phyloP scores from a whole-genome alignment of 2,113 vertebrate genomes.

The Phoxinus phoxinus region DNA sequence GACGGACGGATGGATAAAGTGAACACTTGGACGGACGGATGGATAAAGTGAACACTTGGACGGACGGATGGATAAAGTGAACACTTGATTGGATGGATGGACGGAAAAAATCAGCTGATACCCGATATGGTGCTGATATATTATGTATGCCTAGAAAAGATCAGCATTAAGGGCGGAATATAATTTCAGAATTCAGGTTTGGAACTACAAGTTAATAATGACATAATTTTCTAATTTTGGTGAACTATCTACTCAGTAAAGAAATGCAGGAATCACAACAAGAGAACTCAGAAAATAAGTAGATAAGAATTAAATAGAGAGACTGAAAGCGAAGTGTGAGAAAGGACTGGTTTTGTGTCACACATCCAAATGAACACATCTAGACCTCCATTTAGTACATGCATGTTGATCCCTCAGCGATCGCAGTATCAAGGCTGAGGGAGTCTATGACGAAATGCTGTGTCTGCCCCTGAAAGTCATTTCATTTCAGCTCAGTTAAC shows the following conservation, averaged over 20 bases:
- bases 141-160: neutral
- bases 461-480: conserved; percentile 15
- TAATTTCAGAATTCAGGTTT: neutral
- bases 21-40: too few relatives aligned
- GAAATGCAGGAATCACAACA: neutral
- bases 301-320: neutral
- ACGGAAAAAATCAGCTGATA: too few relatives aligned
- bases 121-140: too few relatives aligned
- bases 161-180: neutral
- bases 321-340: neutral
- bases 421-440: neutral
- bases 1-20: too few relatives aligned
- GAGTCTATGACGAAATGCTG: neutral
- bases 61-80: too few relatives aligned
- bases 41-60: too few relatives aligned
- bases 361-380: conserved; percentile 1
- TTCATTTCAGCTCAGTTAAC: conserved; percentile 47
- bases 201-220: neutral
- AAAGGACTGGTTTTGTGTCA: neutral
- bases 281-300: neutral
- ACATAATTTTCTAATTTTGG: neutral
- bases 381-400: neutral
- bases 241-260: neutral
- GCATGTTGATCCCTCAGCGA: neutral
- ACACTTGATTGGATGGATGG: too few relatives aligned